These are phyloP conservation scores for Cryptotermes secundus DNA, from an alignment of 1,140 invertebrate genomes.

Conservation along the genomic window DNA sequence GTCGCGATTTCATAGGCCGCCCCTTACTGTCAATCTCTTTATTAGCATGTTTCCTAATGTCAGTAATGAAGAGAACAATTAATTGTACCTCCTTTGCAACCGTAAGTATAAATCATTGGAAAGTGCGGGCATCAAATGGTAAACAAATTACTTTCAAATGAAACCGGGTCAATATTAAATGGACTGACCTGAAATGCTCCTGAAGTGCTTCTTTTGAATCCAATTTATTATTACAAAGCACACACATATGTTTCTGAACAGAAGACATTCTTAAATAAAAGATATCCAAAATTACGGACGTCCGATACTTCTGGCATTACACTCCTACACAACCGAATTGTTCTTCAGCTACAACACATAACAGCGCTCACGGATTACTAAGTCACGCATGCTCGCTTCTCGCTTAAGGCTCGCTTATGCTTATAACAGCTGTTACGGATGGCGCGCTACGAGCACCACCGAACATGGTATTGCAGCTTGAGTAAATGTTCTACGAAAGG, in stretches of 20 bases:
- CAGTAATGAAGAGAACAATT: conserved; percentile 29
- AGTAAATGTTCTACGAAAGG: too few relatives aligned
- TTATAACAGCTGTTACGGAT: too few relatives aligned
- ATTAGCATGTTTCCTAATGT: conserved; percentile 53
- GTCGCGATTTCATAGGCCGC: conserved; percentile 39
- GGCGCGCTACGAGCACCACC: too few relatives aligned
- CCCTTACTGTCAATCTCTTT: conserved; percentile 53
- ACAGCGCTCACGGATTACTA: too few relatives aligned
- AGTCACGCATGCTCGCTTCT: too few relatives aligned
- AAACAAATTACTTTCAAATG: not conserved
- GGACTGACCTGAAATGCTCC: conserved; percentile 52
- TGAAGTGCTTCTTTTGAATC: conserved; percentile 53
- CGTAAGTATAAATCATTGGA: too few relatives aligned
- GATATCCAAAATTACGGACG: not conserved
- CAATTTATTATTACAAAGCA: conserved; percentile 51
- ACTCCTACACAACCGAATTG: not conserved
- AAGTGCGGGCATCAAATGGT: not conserved
- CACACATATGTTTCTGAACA: conserved; percentile 48
- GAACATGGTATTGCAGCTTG: too few relatives aligned
- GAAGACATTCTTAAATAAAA: not conserved
- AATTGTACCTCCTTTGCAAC: too few relatives aligned
- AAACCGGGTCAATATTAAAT: not conserved
- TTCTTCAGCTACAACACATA: too few relatives aligned
- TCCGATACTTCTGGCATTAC: too few relatives aligned
- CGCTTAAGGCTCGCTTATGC: too few relatives aligned